A percentile compares a stretch with the other conserved stretches of the same genome.
Conservation (phyloP, 2,888 invertebrate species). For the Amphiduros pacificus region DNA sequence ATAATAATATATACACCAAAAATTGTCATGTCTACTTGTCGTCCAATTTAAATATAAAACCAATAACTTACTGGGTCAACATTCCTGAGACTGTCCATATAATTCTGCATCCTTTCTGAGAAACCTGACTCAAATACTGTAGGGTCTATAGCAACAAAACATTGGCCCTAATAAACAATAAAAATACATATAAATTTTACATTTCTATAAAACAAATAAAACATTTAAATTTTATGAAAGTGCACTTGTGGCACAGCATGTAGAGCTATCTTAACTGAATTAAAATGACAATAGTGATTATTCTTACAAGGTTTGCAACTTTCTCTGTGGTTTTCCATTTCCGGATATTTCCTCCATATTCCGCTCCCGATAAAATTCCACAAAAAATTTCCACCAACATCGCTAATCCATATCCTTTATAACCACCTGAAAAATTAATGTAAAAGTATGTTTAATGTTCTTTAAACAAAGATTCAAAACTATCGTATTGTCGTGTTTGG, state of each 20-base stretch:
- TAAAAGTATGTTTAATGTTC: background rate
- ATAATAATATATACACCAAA: too few relatives aligned
- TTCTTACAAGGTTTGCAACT: slow-evolving; percentile 70
- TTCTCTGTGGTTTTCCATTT: slow-evolving; percentile 72
- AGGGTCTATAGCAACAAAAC: slow-evolving; percentile 86
- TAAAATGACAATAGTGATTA: too few relatives aligned
- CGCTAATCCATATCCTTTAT: slow-evolving; percentile 86
- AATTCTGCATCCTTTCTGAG: slow-evolving; percentile 71
- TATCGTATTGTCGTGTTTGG: background rate
- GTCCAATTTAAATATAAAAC: too few relatives aligned
- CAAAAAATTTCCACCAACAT: slow-evolving; percentile 85
- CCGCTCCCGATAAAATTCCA: slow-evolving; percentile 73
- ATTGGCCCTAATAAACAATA: slow-evolving; percentile 69
- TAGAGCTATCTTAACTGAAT: background rate
- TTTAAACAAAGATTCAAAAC: background rate
- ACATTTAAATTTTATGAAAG: background rate
- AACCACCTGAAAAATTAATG: slow-evolving; percentile 66
- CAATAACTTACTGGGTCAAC: slow-evolving; percentile 69
- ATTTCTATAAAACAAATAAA: background rate
- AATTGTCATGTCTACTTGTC: too few relatives aligned
- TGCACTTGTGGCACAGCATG: background rate
- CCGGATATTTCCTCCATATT: slow-evolving; percentile 77
- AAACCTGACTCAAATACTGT: slow-evolving; percentile 80
- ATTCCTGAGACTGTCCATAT: slow-evolving; percentile 71
- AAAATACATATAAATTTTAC: background rate